Evolutionary conservation across 2,888 invertebrate species (phyloP), one percentile per base, ranked within the genome.

Genomic region (Platerodrilus igneus): DNA sequence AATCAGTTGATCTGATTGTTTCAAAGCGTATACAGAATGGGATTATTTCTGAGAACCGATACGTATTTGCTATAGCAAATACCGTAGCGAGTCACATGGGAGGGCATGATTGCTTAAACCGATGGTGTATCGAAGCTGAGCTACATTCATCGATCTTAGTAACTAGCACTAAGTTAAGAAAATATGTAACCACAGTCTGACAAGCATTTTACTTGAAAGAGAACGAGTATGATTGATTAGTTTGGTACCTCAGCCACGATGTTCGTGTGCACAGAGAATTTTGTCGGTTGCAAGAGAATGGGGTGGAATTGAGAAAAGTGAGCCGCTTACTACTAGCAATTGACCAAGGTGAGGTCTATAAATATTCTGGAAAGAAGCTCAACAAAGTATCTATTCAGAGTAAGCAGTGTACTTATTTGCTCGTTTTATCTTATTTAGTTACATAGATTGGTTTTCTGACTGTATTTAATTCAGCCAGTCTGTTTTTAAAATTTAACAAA

Each of bases 161-260:
- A n/a, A n/a, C 49, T 2, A 34, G 51, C n/a, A 53, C 53, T 11
- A 55, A 54, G 34, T 37, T 54, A n/a, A 26, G 56, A 22, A 56
- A 56, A 30, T 53, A 54, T 30, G 36, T 52, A 17, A 55, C 55
- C 9, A 56, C 56, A n/a, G 53, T 56, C n/a, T 44, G 41, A 21
- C 55, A n/a, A n/a, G n/a, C n/a, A n/a, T n/a, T n/a, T n/a, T n/a
- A n/a, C n/a, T n/a, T n/a, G n/a, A n/a, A n/a, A 56, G 53, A 56
- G 40, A 56, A 51, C 34, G 55, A 56, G 37, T 33, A 26, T 16
- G 55, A 55, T 28, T 56, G 54, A 48, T 27, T 56, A 10, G 56
- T 53, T 3, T 31, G 51, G 20, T 53, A 52, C 40, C 27, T 56
- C 18, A 55, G 56, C 2, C 55, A 56, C 22, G 51, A 55, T 30